A percentile compares a stretch with the other conserved stretches of the same genome.
These are phyloP conservation scores for Archaeoteleia sp. DNA, from an alignment of 2,888 invertebrate genomes.

Conservation along the genomic window DNA sequence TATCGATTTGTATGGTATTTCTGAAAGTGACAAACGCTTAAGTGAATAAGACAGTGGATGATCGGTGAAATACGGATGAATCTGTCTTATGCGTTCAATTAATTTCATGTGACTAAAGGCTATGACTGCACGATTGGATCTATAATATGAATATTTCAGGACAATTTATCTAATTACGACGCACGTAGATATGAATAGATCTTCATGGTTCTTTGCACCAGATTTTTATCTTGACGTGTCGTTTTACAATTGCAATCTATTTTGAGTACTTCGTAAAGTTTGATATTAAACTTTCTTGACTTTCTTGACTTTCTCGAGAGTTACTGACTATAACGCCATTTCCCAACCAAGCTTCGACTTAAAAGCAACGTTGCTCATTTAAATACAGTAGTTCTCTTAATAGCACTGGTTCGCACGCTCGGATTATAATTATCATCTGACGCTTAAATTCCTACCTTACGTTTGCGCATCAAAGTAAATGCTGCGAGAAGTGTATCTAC, in stretches of 20 bases:
- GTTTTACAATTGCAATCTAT: constrained; percentile 13
- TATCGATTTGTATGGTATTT: constrained; percentile 13
- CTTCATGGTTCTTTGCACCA: too few species aligned
- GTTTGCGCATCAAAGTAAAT: constrained; percentile 24
- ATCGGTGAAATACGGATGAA: constrained; percentile 15
- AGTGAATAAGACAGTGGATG: constrained; percentile 12
- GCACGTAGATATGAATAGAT: too few species aligned
- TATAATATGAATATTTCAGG: too few species aligned
- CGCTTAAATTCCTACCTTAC: constrained; percentile 27
- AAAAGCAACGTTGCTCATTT: constrained; percentile 35
- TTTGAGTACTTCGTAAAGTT: constrained; percentile 8
- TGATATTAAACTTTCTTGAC: constrained; percentile 13
- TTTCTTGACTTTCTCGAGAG: constrained; percentile 7
- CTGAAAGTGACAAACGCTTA: constrained; percentile 27
- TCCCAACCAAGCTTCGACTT: constrained; percentile 21
- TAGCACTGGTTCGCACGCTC: constrained; percentile 34
- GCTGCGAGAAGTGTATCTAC: constrained; percentile 16
- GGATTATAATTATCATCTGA: constrained; percentile 36
- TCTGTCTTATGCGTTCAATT: constrained; percentile 16
- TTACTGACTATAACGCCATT: constrained; percentile 15
- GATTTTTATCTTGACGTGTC: too few species aligned
- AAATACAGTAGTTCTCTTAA: constrained; percentile 30
- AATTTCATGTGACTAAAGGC: constrained; percentile 3
- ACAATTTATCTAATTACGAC: too few species aligned
- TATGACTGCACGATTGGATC: constrained; percentile 1